Conservation (phyloP, 2,888 invertebrate genomes). For the Pristionchus japonicus region DNA sequence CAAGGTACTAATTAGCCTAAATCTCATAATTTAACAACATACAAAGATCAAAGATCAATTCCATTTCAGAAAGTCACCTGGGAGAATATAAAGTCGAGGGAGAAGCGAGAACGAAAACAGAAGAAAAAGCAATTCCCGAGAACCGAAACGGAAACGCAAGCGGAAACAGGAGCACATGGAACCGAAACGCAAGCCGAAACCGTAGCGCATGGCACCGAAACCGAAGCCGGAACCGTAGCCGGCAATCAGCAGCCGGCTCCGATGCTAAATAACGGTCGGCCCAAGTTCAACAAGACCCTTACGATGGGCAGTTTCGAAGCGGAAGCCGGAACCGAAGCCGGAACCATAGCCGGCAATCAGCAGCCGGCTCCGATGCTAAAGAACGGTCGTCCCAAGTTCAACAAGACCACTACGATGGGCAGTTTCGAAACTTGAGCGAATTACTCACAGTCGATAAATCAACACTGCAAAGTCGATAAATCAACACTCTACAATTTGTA, state of each 20-base stretch:
- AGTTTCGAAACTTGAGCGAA: not conserved
- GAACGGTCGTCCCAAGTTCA: not conserved
- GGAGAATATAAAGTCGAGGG: no score
- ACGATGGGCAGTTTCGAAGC: not conserved
- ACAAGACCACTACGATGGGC: not conserved
- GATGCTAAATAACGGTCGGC: not conserved
- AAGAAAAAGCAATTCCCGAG: no score
- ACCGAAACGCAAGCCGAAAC: no score
- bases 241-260: not conserved
- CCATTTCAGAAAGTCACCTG: not conserved
- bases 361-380: not conserved
- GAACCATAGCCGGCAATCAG: not conserved
- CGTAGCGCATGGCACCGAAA: no score
- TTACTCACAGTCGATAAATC: not conserved
- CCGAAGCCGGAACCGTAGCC: no score
- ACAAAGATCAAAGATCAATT: not conserved
- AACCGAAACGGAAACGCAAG: no score
- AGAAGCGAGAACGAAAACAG: no score
- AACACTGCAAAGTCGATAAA: no score
- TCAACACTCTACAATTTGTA: not conserved
- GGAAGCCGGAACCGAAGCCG: not conserved
- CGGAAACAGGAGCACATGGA: no score
- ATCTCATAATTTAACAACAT: not conserved
- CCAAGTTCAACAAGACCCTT: not conserved
- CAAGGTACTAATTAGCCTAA: no score